Evolutionary conservation across 2,113 vertebrate species (phyloP).

Genomic region (Glaucomys volans): DNA sequence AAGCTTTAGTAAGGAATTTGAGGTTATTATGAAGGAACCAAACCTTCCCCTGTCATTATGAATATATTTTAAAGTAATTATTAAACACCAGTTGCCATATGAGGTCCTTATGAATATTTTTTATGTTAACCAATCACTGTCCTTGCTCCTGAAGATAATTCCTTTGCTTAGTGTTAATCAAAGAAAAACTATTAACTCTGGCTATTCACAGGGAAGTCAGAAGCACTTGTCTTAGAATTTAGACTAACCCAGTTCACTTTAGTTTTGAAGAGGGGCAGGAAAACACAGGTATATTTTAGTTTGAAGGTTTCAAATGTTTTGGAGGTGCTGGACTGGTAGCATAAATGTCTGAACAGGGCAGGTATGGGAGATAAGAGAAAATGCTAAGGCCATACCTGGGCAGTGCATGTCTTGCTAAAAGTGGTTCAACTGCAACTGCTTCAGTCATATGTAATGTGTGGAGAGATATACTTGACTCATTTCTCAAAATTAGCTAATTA

Average conservation of each 20-base stretch:
- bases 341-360: not conserved
- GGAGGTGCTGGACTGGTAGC: not conserved
- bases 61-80: conserved; percentile 11
- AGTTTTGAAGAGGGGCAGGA: not conserved
- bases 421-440: not conserved
- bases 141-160: not conserved
- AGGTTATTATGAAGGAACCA: not conserved
- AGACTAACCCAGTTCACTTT: not conserved
- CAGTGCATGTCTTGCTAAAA: not conserved
- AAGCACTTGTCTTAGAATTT: not conserved
- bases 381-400: not conserved
- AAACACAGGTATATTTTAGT: not conserved
- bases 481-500: conserved; percentile 24
- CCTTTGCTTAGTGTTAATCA: not conserved
- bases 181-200: not conserved
- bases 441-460: not conserved
- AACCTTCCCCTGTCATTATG: not conserved
- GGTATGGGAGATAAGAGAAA: not conserved
- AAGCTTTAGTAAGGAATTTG: conserved; percentile 14
- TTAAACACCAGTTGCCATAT: not conserved
- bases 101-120: not conserved
- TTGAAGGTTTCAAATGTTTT: not conserved
- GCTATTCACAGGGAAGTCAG: not conserved
- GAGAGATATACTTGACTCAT: not conserved
- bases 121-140: not conserved